These are phyloP conservation scores for Adelges cooleyi DNA, from an alignment of 1,140 invertebrate species.

Conservation along the genomic window DNA sequence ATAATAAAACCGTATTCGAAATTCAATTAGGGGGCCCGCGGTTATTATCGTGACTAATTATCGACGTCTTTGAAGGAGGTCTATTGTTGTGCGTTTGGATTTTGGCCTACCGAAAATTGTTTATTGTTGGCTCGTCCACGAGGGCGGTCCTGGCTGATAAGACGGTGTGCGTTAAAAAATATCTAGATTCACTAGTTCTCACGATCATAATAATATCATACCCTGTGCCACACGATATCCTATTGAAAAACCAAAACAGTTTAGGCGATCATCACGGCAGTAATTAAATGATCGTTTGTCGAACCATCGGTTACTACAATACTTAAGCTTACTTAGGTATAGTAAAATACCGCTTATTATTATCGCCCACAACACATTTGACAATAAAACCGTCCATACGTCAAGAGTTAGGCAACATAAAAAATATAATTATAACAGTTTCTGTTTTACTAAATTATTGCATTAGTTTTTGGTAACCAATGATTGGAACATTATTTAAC, in stretches of 20 bases:
- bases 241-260: not conserved
- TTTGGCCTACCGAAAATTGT: slow-evolving; percentile 26
- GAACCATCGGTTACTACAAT: too few relatives aligned
- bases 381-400: too few relatives aligned
- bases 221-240: not conserved
- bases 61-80: slow-evolving; percentile 24
- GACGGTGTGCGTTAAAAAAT: not conserved
- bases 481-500: too few relatives aligned
- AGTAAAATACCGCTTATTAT: too few relatives aligned
- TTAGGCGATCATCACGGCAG: not conserved
- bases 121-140: slow-evolving; percentile 17
- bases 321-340: too few relatives aligned
- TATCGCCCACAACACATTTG: too few relatives aligned
- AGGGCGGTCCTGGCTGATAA: slow-evolving; percentile 23
- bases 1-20: slow-evolving; percentile 14
- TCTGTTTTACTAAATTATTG: too few relatives aligned
- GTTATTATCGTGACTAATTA: slow-evolving; percentile 26
- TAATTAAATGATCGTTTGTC: not conserved
- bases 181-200: slow-evolving; percentile 3
- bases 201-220: slow-evolving; percentile 1
- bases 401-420: too few relatives aligned
- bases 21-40: slow-evolving; percentile 24
- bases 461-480: too few relatives aligned
- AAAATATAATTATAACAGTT: too few relatives aligned
- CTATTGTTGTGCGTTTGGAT: slow-evolving; percentile 20